Percentiles rank a stretch among this genome's conserved stretches.
Conservation (phyloP, 2,888 invertebrate species). For the Thyatira batis region DNA sequence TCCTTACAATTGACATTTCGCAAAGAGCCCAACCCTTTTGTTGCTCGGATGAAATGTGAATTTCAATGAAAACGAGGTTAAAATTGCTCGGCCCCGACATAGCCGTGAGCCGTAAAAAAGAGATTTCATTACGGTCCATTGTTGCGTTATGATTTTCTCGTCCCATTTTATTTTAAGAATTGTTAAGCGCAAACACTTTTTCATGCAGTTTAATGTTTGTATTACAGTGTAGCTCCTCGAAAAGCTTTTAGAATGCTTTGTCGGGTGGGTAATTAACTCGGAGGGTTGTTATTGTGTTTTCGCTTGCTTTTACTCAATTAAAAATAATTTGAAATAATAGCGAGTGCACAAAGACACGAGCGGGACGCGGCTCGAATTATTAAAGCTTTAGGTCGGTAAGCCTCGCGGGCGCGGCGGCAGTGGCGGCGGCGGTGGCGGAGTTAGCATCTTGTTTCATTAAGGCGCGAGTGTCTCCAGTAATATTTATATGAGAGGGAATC, state of each 20-base stretch:
- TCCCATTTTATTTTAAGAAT: conserved; percentile 65
- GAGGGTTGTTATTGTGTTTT: conserved; percentile 65
- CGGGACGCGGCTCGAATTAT: conserved; percentile 64
- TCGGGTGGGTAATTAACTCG: conserved; percentile 63
- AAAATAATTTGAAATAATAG: conserved; percentile 79
- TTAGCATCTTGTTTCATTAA: conserved; percentile 77
- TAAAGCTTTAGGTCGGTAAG: conserved; percentile 51
- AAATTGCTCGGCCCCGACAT: conserved; percentile 66
- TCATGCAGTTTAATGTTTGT: conserved; percentile 57
- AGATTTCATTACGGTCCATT: conserved; percentile 73
- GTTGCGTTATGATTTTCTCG: conserved; percentile 71
- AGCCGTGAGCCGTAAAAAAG: conserved; percentile 62
- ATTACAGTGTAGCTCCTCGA: conserved; percentile 50
- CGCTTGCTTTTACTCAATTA: conserved; percentile 75
- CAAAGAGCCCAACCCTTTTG: conserved; percentile 71
- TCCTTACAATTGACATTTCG: conserved; percentile 74
- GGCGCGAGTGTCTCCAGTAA: conserved; percentile 58
- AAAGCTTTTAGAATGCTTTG: conserved; percentile 58
- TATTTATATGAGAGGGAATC: conserved; percentile 68
- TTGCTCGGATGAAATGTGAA: conserved; percentile 71
- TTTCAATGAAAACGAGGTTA: conserved; percentile 76
- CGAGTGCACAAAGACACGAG: conserved; percentile 56
- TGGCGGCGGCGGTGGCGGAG: no score
- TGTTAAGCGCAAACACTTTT: conserved; percentile 55
- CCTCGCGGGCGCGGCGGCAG: no score